Percentiles rank a stretch among this genome's conserved stretches.
Evolutionary conservation across 2,797 vertebrate genomes (phyloP).

Genomic region (Xerus rutilus): DNA sequence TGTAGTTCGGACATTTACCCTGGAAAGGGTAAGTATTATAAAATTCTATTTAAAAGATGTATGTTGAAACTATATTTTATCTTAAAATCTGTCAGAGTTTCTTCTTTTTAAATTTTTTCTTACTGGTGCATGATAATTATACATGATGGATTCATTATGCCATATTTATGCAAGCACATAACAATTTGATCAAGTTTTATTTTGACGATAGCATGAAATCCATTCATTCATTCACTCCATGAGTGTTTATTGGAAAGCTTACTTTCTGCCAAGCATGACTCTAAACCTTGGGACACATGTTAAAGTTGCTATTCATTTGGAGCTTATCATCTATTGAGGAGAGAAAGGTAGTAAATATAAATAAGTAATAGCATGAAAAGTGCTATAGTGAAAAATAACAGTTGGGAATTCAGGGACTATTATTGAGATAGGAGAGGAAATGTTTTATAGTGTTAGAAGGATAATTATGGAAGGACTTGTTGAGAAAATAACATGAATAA

Average conservation of each 20-base stretch:
- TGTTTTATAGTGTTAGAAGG: background rate
- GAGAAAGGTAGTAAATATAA: background rate
- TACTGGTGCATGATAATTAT: no score
- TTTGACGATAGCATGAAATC: constrained; percentile 30
- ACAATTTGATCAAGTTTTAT: background rate
- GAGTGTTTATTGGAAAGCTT: background rate
- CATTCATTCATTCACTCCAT: background rate
- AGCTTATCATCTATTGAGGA: background rate
- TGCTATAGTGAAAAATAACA: background rate
- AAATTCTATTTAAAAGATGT: constrained; percentile 24
- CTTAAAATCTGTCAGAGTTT: background rate
- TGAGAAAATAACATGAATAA: background rate
- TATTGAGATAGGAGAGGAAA: background rate
- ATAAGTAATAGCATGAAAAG: background rate
- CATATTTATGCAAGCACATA: no score
- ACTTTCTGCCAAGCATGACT: background rate
- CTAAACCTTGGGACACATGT: background rate
- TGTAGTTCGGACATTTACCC: constrained; percentile 98
- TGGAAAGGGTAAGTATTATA: constrained; percentile 93
- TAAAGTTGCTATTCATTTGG: background rate
- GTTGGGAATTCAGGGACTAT: background rate
- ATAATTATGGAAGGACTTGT: background rate
- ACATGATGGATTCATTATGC: no score
- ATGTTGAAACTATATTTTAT: background rate
- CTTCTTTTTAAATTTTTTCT: no score